A percentile compares a stretch with the other conserved stretches of the same genome.
Conservation (phyloP, 1,140 invertebrate genomes). For the Aphidius gifuensis region DNA sequence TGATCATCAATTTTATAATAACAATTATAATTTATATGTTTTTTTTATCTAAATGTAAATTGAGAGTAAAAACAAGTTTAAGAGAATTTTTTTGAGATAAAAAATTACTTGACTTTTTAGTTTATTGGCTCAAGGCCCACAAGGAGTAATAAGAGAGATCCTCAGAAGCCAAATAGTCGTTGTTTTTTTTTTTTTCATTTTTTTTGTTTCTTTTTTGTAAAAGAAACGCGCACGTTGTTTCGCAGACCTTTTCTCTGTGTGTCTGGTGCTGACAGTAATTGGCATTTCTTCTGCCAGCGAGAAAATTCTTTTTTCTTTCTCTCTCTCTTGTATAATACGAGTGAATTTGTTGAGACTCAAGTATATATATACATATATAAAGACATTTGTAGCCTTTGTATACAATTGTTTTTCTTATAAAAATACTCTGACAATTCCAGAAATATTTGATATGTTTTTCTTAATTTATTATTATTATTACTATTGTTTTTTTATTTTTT, state of each 20-base stretch:
- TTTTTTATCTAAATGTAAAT: neutral
- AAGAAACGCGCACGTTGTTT: slow-evolving; percentile 22
- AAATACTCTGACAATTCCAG: neutral
- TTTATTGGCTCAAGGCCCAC: slow-evolving; percentile 13
- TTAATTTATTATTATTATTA: too few species aligned
- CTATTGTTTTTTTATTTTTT: slow-evolving; percentile 8
- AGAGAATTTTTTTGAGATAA: neutral
- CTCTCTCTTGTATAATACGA: neutral
- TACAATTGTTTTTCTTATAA: neutral
- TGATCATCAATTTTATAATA: neutral
- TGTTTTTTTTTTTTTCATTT: slow-evolving; percentile 9
- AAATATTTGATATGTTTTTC: neutral
- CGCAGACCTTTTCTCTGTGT: slow-evolving; percentile 27
- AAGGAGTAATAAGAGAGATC: slow-evolving; percentile 15
- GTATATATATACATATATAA: slow-evolving; percentile 3
- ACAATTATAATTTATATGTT: neutral
- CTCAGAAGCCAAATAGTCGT: neutral
- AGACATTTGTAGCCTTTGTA: neutral
- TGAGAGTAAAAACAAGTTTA: neutral
- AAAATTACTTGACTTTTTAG: slow-evolving; percentile 1
- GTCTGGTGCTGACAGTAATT: slow-evolving; percentile 48
- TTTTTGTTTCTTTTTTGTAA: slow-evolving; percentile 11
- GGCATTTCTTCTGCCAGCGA: slow-evolving; percentile 40
- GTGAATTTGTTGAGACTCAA: neutral
- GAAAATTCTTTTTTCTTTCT: slow-evolving; percentile 29